Evolutionary conservation across 2,113 vertebrate species (phyloP).

Genomic region (Oryzias javanicus): DNA sequence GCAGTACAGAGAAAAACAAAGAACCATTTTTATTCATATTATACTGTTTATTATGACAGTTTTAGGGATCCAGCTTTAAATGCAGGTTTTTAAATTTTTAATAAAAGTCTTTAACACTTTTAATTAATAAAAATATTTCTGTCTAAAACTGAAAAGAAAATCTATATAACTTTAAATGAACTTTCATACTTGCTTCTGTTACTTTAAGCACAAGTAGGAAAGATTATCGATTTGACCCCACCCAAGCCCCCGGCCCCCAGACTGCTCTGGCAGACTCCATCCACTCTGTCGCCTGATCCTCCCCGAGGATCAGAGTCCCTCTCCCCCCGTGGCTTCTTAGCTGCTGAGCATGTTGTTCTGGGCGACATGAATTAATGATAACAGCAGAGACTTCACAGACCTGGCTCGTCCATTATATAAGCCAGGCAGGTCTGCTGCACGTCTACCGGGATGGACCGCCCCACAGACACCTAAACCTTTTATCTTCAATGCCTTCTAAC

Average conservation of each 20-base stretch:
- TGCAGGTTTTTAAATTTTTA: too few relatives aligned
- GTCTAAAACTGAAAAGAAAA: too few relatives aligned
- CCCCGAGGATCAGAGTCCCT: conserved; percentile 53
- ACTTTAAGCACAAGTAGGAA: too few relatives aligned
- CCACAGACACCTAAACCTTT: conserved; percentile 23
- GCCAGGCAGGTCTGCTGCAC: conserved; percentile 44
- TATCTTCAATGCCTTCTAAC: conserved; percentile 3
- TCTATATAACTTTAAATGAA: too few relatives aligned
- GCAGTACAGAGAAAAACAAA: too few relatives aligned
- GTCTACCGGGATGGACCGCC: conserved; percentile 10
- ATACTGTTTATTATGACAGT: too few relatives aligned
- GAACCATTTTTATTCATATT: too few relatives aligned
- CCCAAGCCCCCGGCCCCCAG: conserved; percentile 1
- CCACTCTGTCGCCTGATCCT: conserved; percentile 39
- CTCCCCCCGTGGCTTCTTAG: conserved; percentile 54
- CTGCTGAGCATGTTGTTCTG: conserved; percentile 53
- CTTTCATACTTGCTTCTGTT: too few relatives aligned
- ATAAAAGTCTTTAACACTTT: too few relatives aligned
- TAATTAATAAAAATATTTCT: too few relatives aligned
- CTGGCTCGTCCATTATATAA: conserved; percentile 61
- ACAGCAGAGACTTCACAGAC: conserved; percentile 59
- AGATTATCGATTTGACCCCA: conserved; percentile 4
- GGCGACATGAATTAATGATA: conserved; percentile 78
- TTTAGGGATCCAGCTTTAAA: too few relatives aligned
- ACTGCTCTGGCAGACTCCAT: conserved; percentile 7